Evolutionary conservation across 2,113 vertebrate species (phyloP), one percentile per base, ranked within the genome.

Genomic region (Bubo scandiacus): DNA sequence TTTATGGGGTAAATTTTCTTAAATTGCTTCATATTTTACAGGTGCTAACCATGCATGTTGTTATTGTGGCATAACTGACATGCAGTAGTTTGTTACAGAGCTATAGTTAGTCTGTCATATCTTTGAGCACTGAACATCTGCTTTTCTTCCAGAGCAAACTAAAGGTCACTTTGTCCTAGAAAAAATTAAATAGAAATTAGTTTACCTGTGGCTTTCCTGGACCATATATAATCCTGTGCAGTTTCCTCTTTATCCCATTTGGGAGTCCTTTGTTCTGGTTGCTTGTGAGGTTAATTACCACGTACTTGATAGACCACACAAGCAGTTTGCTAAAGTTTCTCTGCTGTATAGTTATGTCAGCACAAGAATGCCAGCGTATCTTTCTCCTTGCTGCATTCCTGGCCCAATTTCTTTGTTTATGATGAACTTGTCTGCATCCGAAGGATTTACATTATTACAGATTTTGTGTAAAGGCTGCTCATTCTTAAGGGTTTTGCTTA

Each of bases 241-340:
- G 32, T 89, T 90, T 90, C 67, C 68, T 90, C 59, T 15, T 95
- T 86, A 73, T 42, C 59, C 82, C 38, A 6, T 81, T 65, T 70
- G 88, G 75, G 62, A 87, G n/a, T 51, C 79, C 88, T 93, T 92
- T 88, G 86, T 93, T 90, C 85, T 78, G n/a, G 1, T 36, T 54
- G 67, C 82, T 47, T 65, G 20, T 77, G 85, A 73, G 82, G 86
- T 88, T 94, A 93, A 88, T 95, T 93, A 42, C 58, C 42, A n/a
- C 3, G 22, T 59, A n/a, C 71, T 95, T 30, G 65, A 47, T 16
- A n/a, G 80, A 86, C 92, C 89, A 72, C 85, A 72, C 93, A 82
- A 67, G 71, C 45, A 59, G 86, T 58, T 87, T 4, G 45, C 27
- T 71, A 0, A 74, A 72, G 72, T 83, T 90, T 81, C 51, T 52